phyloP scores from a whole-genome alignment of 2,888 invertebrate genomes.

The Drosophila koepferae region DNA sequence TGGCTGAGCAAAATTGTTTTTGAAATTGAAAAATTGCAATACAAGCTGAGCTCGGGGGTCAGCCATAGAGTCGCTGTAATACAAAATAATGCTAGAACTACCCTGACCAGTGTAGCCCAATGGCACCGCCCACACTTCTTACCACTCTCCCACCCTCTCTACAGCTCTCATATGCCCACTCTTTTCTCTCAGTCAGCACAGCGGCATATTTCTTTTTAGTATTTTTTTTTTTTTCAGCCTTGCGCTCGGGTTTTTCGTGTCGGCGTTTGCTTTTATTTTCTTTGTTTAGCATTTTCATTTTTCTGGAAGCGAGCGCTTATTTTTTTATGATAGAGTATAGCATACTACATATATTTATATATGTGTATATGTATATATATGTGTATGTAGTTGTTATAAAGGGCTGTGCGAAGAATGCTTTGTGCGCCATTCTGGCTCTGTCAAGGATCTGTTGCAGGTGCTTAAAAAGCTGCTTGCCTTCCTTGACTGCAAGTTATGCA shows the following conservation, averaged over 20 bases:
- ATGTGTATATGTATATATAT: background rate
- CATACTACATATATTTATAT: conserved; percentile 7
- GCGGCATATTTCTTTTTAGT: conserved; percentile 70
- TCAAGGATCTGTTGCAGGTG: conserved; percentile 71
- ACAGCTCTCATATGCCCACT: background rate
- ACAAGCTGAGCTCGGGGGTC: conserved; percentile 73
- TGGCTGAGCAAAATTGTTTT: conserved; percentile 82
- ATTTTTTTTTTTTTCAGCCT: conserved; percentile 41
- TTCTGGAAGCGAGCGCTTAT: conserved; percentile 59
- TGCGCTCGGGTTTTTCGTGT: conserved; percentile 61
- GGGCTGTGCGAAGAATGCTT: conserved; percentile 47
- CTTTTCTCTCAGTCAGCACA: conserved; percentile 16
- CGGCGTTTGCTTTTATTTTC: conserved; percentile 72
- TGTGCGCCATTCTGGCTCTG: conserved; percentile 37
- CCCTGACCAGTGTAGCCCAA: conserved; percentile 13
- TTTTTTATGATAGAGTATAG: conserved; percentile 38
- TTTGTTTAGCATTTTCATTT: conserved; percentile 80
- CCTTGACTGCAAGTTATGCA: conserved; percentile 64
- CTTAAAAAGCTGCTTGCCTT: conserved; percentile 51
- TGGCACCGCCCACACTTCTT: background rate
- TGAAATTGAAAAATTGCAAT: conserved; percentile 83
- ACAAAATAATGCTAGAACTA: conserved; percentile 73
- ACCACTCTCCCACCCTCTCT: background rate
- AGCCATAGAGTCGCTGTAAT: conserved; percentile 69
- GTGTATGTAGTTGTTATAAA: conserved; percentile 33